These are phyloP conservation scores for Stomatorhinus walkeri DNA, from an alignment of 2,797 vertebrate species.

Conservation along the genomic window DNA sequence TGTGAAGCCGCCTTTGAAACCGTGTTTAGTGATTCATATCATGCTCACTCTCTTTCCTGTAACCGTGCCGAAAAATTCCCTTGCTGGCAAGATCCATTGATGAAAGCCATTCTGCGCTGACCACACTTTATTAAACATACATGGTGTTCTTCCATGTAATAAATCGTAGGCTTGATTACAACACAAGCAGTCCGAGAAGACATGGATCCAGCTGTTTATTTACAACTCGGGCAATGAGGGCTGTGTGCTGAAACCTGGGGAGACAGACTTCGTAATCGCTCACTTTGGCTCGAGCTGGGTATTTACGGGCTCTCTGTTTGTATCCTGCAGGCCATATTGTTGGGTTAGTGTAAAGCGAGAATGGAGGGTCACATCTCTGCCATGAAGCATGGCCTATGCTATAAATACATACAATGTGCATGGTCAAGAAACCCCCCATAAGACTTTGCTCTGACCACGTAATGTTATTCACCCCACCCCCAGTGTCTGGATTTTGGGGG, in stretches of 20 bases:
- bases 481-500: conserved; percentile 26
- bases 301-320: neutral
- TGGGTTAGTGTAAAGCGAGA: neutral
- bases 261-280: neutral
- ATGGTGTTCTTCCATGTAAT: conserved; percentile 38
- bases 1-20: neutral
- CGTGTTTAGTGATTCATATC: conserved; percentile 14
- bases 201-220: conserved; percentile 47
- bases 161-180: conserved; percentile 36
- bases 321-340: neutral
- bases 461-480: neutral
- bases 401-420: neutral
- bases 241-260: neutral
- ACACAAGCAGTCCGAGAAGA: conserved; percentile 42
- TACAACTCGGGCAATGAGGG: conserved; percentile 40
- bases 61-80: conserved; percentile 24
- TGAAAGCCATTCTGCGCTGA: conserved; percentile 3
- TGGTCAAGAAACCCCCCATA: neutral
- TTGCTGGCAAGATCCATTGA: conserved; percentile 30
- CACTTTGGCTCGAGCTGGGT: neutral
- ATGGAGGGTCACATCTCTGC: neutral
- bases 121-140: conserved; percentile 35
- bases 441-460: neutral
- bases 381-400: neutral
- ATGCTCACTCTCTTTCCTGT: conserved; percentile 1